phyloP scores from a whole-genome alignment of 2,113 vertebrate genomes.

The Phasianus colchicus region DNA sequence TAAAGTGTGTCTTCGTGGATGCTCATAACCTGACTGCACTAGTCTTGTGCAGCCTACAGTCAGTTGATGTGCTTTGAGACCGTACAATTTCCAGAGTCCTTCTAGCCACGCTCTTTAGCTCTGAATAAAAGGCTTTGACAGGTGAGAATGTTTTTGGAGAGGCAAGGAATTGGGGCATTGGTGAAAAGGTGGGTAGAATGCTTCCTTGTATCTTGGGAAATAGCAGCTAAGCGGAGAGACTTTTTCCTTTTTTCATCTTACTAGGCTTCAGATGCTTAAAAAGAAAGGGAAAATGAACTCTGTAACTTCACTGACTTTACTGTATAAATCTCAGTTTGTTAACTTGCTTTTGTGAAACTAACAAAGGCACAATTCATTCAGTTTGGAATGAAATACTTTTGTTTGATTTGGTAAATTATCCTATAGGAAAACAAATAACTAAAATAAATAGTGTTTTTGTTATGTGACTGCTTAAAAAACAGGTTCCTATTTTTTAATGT shows the following conservation, averaged over 20 bases:
- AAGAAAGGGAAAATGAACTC: background rate
- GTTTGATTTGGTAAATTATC: background rate
- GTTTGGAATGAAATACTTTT: background rate
- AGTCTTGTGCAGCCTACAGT: background rate
- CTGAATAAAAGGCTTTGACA: background rate
- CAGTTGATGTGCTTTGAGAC: background rate
- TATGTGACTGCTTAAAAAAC: rapidly evolving
- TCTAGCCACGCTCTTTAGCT: background rate
- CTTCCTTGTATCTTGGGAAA: background rate
- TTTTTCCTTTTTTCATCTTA: background rate
- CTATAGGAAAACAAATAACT: background rate
- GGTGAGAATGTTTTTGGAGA: background rate
- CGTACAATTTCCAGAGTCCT: background rate
- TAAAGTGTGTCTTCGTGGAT: background rate
- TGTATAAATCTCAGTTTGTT: background rate
- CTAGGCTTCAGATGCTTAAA: background rate
- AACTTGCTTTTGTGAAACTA: background rate
- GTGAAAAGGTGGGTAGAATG: background rate
- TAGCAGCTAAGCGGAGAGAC: background rate
- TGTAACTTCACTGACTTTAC: background rate
- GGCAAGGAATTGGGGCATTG: background rate
- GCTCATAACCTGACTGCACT: background rate
- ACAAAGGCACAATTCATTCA: rapidly evolving
- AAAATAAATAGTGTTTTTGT: background rate
- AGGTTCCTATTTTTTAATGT: rapidly evolving